These are phyloP conservation scores for Aporrectodea caliginosa DNA, from an alignment of 1,140 invertebrate species.

Conservation along the genomic window DNA sequence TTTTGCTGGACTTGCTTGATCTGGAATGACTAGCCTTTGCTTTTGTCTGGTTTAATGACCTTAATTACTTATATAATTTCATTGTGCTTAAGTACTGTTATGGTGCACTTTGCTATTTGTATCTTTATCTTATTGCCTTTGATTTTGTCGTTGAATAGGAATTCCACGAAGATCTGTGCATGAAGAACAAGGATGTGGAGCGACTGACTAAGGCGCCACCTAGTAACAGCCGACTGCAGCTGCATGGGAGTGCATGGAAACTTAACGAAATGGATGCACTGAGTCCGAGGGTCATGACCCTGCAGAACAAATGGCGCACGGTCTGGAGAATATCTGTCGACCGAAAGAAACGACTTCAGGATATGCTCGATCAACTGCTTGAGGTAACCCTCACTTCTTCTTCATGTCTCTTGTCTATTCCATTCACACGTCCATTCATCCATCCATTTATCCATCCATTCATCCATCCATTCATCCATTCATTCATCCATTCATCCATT, in stretches of 20 bases:
- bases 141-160: slow-evolving; percentile 40
- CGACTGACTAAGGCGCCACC: slow-evolving; percentile 39
- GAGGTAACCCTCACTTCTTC: slow-evolving; percentile 64
- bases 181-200: slow-evolving; percentile 51
- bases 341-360: slow-evolving; percentile 84
- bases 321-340: slow-evolving; percentile 97
- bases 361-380: slow-evolving; percentile 82
- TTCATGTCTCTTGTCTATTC: no score
- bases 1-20: neutral
- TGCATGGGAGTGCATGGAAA: slow-evolving; percentile 25
- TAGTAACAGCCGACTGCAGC: slow-evolving; percentile 42
- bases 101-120: neutral
- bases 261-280: slow-evolving; percentile 47
- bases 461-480: no score
- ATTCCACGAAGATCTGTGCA: slow-evolving; percentile 51
- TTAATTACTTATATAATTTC: no score
- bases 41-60: no score
- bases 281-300: slow-evolving; percentile 68
- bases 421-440: no score
- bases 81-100: neutral
- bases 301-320: slow-evolving; percentile 93
- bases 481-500: no score
- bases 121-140: neutral
- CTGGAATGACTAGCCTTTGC: no score
- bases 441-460: no score